Base-by-base conservation (phyloP, 2,113 vertebrate species). In the Scolopax mira region DNA sequence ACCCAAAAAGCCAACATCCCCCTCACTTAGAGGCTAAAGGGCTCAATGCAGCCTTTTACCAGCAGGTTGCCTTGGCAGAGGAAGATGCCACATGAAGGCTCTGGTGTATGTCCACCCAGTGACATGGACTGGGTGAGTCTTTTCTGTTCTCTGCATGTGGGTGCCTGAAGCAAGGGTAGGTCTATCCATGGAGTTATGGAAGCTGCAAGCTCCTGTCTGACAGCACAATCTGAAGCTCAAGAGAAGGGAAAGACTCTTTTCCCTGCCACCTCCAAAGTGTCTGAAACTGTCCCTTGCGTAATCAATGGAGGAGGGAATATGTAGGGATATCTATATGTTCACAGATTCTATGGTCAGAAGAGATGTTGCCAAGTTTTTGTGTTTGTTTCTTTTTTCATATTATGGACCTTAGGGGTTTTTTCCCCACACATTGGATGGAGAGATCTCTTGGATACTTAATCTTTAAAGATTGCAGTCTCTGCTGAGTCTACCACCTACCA, bases 401-500 rank as follows among this genome's bases (percentile, higher is more conserved):
- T 57, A 21, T 10, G 11, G 27, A 44, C 4, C 10, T 80, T n/a
- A n/a, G 10, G 25, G 15, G 1, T 14, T 25, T 57, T 79, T 41
- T n/a, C 5, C 19, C 22, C 12, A 16, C 4, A 4, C 3, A 6
- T 1, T 83, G 60, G 30, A 54, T 18, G 58, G 69, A 74, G 22
- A 35, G 33, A 37, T 51, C 17, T 61, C 28, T 80, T 62, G 52
- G 42, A 73, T 73, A 54, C 57, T 93, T 58, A 81, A 81, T 90
- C 28, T 83, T 69, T 77, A 61, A 83, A 87, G 48, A 25, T 9
- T 78, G 6, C 6, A 8, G 9, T 69, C 46, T 86, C 31, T 72
- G 39, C 35, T 78, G 80, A 66, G 31, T 85, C 58, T 75, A 57
- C 58, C 67, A 91, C 78, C 78, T 79, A 89, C 87, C 52, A 74